Evolutionary conservation across 35 echinoderm and acorn worm genomes (phyloP).

Genomic region (Lytechinus variegatus): DNA sequence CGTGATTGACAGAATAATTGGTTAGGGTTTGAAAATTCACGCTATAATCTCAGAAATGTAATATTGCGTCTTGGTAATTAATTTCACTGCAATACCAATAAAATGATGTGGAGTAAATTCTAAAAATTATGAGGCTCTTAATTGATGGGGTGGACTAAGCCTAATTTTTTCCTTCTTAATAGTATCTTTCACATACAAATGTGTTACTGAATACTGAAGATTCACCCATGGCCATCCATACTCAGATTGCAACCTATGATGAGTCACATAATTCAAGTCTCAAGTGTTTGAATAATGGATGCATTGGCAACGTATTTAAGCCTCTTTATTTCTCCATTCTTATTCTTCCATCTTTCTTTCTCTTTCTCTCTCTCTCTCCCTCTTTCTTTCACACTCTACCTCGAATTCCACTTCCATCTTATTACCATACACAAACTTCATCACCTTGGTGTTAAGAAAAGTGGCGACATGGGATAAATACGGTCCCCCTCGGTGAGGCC

Average conservation of each 20-base stretch:
- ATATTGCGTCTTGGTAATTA: no score
- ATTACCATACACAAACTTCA: constrained; percentile 12
- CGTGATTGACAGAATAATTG: no score
- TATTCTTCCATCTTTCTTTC: background rate
- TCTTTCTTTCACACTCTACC: background rate
- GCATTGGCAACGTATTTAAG: background rate
- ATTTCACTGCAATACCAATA: no score
- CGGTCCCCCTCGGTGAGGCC: background rate
- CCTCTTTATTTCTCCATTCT: background rate
- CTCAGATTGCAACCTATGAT: background rate
- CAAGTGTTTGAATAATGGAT: constrained; percentile 12
- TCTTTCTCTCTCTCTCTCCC: background rate
- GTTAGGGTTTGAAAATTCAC: no score
- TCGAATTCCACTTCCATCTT: background rate
- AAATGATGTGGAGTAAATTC: no score
- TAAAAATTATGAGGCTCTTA: no score
- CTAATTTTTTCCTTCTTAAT: no score
- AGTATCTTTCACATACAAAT: no score
- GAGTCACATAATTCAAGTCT: background rate
- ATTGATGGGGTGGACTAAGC: no score
- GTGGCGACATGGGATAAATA: background rate
- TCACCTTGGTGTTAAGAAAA: background rate
- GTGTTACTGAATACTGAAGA: background rate
- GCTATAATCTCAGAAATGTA: no score
- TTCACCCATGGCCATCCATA: background rate